Evolutionary conservation across 1,140 invertebrate genomes (phyloP).

Genomic region (Aphidius gifuensis): DNA sequence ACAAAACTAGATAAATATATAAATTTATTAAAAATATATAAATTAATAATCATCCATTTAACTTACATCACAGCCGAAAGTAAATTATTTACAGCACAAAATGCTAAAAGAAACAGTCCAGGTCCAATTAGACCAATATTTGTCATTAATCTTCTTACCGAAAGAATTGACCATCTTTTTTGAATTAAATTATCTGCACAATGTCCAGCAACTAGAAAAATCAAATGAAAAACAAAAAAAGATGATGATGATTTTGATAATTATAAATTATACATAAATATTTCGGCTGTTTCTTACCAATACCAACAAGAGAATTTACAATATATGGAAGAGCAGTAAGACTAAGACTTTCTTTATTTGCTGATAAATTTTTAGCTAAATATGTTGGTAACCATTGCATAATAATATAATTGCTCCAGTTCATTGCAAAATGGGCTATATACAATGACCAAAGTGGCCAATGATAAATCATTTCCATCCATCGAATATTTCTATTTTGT

Average conservation of each 20-base stretch:
- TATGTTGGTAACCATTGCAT: slow-evolving; percentile 84
- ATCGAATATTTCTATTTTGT: slow-evolving; percentile 58
- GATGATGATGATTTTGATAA: not conserved
- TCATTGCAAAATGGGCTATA: slow-evolving; percentile 80
- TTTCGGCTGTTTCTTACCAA: slow-evolving; percentile 57
- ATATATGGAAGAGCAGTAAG: slow-evolving; percentile 76
- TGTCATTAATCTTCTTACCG: slow-evolving; percentile 74
- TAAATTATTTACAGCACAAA: slow-evolving; percentile 72
- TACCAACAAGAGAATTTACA: slow-evolving; percentile 71
- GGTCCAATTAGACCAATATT: slow-evolving; percentile 73
- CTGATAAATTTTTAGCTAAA: slow-evolving; percentile 65
- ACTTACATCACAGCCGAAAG: slow-evolving; percentile 69
- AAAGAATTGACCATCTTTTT: slow-evolving; percentile 69
- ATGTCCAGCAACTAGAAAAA: slow-evolving; percentile 61
- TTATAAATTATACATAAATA: slow-evolving; percentile 1
- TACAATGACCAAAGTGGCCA: slow-evolving; percentile 78
- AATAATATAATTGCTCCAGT: slow-evolving; percentile 81
- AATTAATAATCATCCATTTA: not conserved
- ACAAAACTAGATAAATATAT: slow-evolving; percentile 60
- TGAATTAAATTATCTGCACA: slow-evolving; percentile 69
- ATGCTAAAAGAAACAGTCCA: slow-evolving; percentile 69
- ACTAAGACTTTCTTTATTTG: slow-evolving; percentile 71
- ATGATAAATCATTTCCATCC: slow-evolving; percentile 68
- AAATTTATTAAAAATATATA: not conserved
- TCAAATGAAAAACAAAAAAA: slow-evolving; percentile 2